These are phyloP conservation scores for Synanceia verrucosa DNA, from an alignment of 2,797 vertebrate genomes.

Conservation along the genomic window DNA sequence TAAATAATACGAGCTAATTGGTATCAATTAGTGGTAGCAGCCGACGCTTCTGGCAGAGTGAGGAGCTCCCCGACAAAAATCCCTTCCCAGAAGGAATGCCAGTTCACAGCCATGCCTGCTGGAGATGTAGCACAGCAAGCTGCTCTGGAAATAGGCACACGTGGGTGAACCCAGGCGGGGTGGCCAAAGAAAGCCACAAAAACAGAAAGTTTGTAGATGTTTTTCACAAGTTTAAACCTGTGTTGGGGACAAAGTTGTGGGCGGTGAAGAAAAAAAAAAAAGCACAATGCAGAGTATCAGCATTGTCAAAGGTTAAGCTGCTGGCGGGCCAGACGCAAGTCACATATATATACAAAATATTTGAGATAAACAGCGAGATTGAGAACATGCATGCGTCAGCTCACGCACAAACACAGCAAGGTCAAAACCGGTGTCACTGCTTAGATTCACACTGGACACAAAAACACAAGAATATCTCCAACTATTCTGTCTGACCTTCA, in stretches of 20 bases:
- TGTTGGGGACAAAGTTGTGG: conserved; percentile 12
- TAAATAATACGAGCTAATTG: conserved; percentile 71
- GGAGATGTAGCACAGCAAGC: conserved; percentile 48
- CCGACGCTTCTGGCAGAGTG: conserved; percentile 45
- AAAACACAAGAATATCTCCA: background rate
- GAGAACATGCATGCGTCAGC: conserved; percentile 1
- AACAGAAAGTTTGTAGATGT: background rate
- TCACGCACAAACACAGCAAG: conserved; percentile 34
- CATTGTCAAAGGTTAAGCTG: conserved; percentile 52
- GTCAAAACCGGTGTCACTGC: conserved; percentile 48
- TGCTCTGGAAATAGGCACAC: conserved; percentile 47
- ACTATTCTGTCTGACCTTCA: conserved; percentile 19
- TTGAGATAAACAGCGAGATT: conserved; percentile 15
- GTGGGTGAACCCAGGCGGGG: conserved; percentile 28
- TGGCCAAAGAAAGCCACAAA: background rate
- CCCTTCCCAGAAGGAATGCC: conserved; percentile 55
- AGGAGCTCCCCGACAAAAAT: conserved; percentile 49
- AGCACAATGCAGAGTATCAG: background rate
- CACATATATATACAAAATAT: conserved; percentile 13
- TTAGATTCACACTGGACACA: background rate
- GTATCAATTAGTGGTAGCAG: conserved; percentile 65
- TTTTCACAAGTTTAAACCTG: background rate
- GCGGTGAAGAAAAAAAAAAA: background rate
- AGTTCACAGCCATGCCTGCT: conserved; percentile 50
- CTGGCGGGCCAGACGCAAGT: background rate